Conservation (phyloP, 2,113 vertebrate genomes). For the Anas platyrhynchos region DNA sequence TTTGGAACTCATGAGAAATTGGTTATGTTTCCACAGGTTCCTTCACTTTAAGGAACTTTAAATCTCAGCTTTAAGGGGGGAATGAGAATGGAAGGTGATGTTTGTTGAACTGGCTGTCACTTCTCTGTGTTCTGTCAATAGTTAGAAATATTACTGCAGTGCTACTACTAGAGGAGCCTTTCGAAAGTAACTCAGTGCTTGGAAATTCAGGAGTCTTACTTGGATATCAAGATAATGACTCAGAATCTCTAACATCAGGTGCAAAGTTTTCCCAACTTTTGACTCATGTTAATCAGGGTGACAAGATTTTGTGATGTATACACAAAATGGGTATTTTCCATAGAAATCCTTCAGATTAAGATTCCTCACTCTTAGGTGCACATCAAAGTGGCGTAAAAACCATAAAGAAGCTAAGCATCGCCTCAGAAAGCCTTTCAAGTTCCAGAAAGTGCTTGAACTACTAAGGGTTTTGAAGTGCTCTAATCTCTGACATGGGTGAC, state of each 20-base stretch:
- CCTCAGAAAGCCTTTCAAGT: slow-evolving; percentile 68
- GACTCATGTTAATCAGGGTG: neutral
- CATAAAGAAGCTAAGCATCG: slow-evolving; percentile 44
- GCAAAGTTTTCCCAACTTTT: neutral
- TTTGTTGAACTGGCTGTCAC: neutral
- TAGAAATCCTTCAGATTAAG: slow-evolving; percentile 45
- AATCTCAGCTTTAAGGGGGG: neutral
- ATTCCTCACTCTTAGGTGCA: slow-evolving; percentile 61
- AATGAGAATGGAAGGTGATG: neutral
- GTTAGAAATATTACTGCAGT: neutral
- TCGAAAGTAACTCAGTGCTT: neutral
- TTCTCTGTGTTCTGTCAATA: neutral
- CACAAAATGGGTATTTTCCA: slow-evolving; percentile 3
- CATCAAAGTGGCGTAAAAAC: slow-evolving; percentile 58
- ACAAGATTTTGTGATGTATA: slow-evolving; percentile 16
- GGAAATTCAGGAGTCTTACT: neutral
- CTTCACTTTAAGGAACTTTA: neutral
- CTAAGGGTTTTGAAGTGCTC: slow-evolving; percentile 64
- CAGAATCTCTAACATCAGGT: neutral
- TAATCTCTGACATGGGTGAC: slow-evolving; percentile 69
- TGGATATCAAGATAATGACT: neutral
- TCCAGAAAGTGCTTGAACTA: slow-evolving; percentile 59
- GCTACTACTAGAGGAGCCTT: neutral
- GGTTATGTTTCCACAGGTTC: neutral
- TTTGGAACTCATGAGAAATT: neutral